These are phyloP conservation scores for Thaumatotibia leucotreta DNA, from an alignment of 1,140 invertebrate species.

Conservation along the genomic window DNA sequence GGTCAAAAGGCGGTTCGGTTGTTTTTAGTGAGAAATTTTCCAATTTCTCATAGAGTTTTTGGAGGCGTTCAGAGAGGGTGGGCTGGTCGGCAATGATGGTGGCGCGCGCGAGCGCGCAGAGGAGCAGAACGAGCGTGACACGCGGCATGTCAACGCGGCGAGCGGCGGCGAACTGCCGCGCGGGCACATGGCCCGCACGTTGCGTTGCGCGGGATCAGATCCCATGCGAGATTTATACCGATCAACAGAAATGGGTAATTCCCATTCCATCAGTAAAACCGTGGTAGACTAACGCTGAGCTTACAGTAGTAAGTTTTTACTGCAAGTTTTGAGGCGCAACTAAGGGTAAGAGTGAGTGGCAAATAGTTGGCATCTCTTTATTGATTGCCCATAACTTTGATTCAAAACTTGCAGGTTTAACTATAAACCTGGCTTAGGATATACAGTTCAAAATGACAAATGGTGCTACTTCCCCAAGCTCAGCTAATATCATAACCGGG, in stretches of 20 bases:
- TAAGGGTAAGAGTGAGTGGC: too few relatives aligned
- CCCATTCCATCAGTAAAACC: too few relatives aligned
- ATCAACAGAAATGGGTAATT: neutral
- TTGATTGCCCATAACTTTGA: too few relatives aligned
- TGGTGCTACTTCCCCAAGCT: too few relatives aligned
- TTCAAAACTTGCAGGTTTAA: too few relatives aligned
- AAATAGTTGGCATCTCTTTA: too few relatives aligned
- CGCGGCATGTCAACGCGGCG: constrained; percentile 41
- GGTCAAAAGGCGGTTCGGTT: neutral
- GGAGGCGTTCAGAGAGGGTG: constrained; percentile 44
- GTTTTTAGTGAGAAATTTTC: constrained; percentile 44
- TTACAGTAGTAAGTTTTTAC: too few relatives aligned
- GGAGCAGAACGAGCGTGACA: constrained; percentile 33
- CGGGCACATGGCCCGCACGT: constrained; percentile 24
- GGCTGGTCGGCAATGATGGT: constrained; percentile 49
- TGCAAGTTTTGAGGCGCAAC: too few relatives aligned
- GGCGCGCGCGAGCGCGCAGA: constrained; percentile 34
- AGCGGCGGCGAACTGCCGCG: neutral
- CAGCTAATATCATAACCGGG: too few relatives aligned
- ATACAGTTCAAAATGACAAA: too few relatives aligned
- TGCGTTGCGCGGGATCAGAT: neutral
- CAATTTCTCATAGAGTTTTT: constrained; percentile 52
- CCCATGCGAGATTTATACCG: neutral
- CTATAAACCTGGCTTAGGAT: too few relatives aligned
- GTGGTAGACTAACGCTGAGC: too few relatives aligned